These are phyloP conservation scores for Goniozus legneri DNA, from an alignment of 1,140 invertebrate species.

Conservation along the genomic window DNA sequence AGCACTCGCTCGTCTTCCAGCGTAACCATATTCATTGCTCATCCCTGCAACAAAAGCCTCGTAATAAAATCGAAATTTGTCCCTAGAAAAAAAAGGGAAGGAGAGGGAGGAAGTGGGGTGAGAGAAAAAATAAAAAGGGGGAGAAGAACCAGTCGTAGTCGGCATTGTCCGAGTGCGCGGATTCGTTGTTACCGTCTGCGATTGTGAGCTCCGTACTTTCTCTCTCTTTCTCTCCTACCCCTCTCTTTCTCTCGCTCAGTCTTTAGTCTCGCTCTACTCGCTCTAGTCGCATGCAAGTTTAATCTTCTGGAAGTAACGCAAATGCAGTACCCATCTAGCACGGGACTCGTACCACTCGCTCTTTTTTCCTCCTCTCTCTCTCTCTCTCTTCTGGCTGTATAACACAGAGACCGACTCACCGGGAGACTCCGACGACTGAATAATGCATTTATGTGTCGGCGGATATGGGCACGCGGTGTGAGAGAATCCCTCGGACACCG, in stretches of 20 bases:
- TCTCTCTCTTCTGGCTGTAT: background rate
- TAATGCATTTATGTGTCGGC: conserved; percentile 45
- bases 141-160: conserved; percentile 20
- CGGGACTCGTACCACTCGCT: background rate
- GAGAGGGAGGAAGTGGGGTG: background rate
- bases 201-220: too few relatives aligned
- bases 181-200: conserved; percentile 34
- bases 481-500: conserved; percentile 33
- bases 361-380: background rate
- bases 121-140: background rate
- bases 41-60: background rate
- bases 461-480: conserved; percentile 33
- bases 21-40: too few relatives aligned
- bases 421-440: conserved; percentile 26
- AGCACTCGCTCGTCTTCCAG: too few relatives aligned
- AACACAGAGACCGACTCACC: too few relatives aligned
- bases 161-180: conserved; percentile 38
- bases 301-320: conserved; percentile 48
- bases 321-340: conserved; percentile 34
- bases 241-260: too few relatives aligned
- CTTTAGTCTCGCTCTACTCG: conserved; percentile 40
- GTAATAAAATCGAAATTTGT: conserved; percentile 27
- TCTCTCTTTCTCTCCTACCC: too few relatives aligned
- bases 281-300: conserved; percentile 46
- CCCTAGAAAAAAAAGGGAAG: background rate